Evolutionary conservation across 2,113 vertebrate species (phyloP).

Genomic region (Sarotherodon lohbergeri): DNA sequence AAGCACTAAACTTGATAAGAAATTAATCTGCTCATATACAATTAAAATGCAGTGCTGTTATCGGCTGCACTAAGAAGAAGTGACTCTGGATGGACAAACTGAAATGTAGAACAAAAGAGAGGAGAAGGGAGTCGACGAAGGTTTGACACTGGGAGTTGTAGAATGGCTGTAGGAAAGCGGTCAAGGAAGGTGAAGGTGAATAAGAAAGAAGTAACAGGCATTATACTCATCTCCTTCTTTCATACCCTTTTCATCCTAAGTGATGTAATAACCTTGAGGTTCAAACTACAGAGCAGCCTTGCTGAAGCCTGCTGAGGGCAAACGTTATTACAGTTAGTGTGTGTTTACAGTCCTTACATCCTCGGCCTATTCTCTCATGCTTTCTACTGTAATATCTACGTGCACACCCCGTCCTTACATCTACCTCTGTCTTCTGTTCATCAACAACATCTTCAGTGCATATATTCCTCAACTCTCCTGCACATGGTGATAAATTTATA

Average conservation of each 20-base stretch:
- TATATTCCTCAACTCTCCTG: background rate
- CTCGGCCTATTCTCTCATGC: background rate
- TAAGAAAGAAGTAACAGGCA: background rate
- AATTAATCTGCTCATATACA: rapidly evolving
- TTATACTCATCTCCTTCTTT: background rate
- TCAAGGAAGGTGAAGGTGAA: background rate
- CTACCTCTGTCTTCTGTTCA: background rate
- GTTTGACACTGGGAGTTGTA: rapidly evolving
- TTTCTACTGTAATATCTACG: background rate
- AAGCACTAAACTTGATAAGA: background rate
- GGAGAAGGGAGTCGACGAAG: background rate
- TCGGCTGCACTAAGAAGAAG: background rate
- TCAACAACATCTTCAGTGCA: background rate
- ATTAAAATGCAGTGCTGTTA: background rate
- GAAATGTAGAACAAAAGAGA: background rate
- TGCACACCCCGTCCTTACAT: background rate
- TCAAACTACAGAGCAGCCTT: background rate
- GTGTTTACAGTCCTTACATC: background rate
- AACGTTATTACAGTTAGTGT: background rate
- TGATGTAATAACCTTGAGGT: background rate
- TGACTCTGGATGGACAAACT: background rate
- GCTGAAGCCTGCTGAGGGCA: background rate
- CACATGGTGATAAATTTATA: rapidly evolving
- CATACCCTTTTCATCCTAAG: background rate
- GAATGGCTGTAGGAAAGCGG: background rate